A percentile compares a stretch with the other conserved stretches of the same genome.
Conservation (phyloP, 2,888 invertebrate genomes). For the Trachelus tabidus region DNA sequence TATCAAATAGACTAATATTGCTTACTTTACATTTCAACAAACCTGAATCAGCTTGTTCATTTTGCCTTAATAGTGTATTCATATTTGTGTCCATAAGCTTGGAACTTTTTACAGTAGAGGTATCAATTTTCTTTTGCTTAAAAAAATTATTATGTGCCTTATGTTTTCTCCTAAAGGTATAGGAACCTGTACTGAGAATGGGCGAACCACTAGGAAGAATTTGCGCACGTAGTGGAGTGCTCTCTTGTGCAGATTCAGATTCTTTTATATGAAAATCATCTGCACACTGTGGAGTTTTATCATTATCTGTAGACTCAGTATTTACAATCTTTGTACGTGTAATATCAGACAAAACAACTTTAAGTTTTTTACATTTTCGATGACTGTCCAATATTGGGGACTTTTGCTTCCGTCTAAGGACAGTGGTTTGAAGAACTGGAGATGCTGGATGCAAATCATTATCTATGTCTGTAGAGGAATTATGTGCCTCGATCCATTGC, state of each 20-base stretch:
- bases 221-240: not conserved
- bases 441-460: not conserved
- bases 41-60: not conserved
- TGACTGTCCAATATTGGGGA: constrained; percentile 6
- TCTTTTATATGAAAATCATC: not conserved
- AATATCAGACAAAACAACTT: not conserved
- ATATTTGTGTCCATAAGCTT: not conserved
- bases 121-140: not conserved
- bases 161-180: not conserved
- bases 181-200: not conserved
- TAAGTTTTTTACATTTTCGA: not conserved
- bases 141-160: not conserved
- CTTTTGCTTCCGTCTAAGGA: constrained; percentile 6
- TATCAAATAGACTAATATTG: too few relatives aligned
- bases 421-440: constrained; percentile 6
- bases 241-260: not conserved
- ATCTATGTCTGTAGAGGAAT: not conserved
- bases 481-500: constrained; percentile 41
- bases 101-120: not conserved
- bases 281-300: not conserved
- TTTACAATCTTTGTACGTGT: not conserved
- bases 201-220: not conserved
- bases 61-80: not conserved
- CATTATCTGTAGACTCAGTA: not conserved
- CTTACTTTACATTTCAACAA: not conserved